A percentile compares a stretch with the other conserved stretches of the same genome.
These are phyloP conservation scores for Lophotriccus pileatus DNA, from an alignment of 2,797 vertebrate species.

Conservation along the genomic window DNA sequence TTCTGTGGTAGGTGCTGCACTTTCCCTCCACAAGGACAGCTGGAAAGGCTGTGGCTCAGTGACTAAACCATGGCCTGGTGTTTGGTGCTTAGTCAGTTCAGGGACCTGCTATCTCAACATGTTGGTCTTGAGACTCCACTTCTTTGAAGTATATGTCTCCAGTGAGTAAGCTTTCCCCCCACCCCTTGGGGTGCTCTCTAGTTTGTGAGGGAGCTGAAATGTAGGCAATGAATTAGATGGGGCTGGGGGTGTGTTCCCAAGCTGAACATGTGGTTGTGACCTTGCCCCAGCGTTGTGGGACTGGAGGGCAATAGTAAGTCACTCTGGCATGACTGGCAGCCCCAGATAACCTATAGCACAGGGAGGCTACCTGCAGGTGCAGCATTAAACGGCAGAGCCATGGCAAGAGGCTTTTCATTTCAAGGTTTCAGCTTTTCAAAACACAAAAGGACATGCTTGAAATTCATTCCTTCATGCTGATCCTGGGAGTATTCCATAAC, in stretches of 20 bases:
- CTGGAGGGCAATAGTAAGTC: background rate
- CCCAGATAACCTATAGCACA: background rate
- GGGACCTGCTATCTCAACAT: background rate
- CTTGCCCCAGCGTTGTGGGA: background rate
- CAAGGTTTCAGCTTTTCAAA: background rate
- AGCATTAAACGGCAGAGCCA: background rate
- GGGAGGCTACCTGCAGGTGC: fast-evolving
- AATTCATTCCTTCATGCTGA: background rate
- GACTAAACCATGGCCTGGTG: background rate
- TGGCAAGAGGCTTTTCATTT: background rate
- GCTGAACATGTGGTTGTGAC: background rate
- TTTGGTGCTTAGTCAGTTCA: background rate
- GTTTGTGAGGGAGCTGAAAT: background rate
- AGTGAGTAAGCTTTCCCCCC: background rate
- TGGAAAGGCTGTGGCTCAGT: background rate
- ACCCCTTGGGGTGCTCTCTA: background rate
- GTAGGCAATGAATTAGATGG: background rate
- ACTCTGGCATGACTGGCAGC: background rate
- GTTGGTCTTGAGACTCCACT: background rate
- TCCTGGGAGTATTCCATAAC: constrained; percentile 31
- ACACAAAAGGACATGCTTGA: background rate
- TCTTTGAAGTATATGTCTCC: background rate
- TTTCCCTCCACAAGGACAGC: background rate
- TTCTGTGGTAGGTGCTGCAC: background rate
- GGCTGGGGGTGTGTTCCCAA: background rate